Base-by-base conservation (phyloP, 1,140 invertebrate species). In the Bombus impatiens region DNA sequence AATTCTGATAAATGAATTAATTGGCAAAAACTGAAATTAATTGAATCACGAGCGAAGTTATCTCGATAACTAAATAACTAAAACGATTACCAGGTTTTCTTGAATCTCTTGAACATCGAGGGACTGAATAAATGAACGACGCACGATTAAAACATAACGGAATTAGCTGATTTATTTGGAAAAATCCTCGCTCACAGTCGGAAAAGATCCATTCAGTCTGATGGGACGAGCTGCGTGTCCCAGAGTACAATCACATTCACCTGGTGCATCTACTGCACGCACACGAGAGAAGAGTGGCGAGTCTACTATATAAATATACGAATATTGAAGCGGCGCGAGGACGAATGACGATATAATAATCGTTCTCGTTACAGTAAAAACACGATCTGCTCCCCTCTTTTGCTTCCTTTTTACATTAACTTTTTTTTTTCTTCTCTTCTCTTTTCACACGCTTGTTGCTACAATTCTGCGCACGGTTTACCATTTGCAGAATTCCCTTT, bases 151-250 rank as follows among this genome's bases (percentile, higher is more conserved):
- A 90, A 90, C 88, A 78, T 89, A 90, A 90, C 89, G 83, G 88
- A 90, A 89, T 89, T 78, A 86, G 88, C 88, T 84, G 78, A 89
- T 90, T 89, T 90, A 87, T 89, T 90, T 87, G 68, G 40, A 53
- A 78, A 90, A 90, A 87, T 90, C 44, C 82, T 87, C 87, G 86
- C 83, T 77, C 47, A 87, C 86, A 84, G 71, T 78, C 78, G 85
- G 81, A 84, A 86, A 86, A 67, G 84, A 82, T 84, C 75, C 72
- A 75, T 84, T 89, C 87, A 82, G 87, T 90, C 87, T 89, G 84
- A 9, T 25, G 62, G 68, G 28, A 76, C 82, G 88, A 53, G 59
- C 25, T 68, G 84, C 65, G 32, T 75, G 67, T 86, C 62, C 78
- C 68, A 47, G 37, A 22, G 47, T 84, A 79, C 59, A 62, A 57